These are phyloP conservation scores for Spatula versicolor DNA, from an alignment of 2,797 vertebrate species.

Conservation along the genomic window DNA sequence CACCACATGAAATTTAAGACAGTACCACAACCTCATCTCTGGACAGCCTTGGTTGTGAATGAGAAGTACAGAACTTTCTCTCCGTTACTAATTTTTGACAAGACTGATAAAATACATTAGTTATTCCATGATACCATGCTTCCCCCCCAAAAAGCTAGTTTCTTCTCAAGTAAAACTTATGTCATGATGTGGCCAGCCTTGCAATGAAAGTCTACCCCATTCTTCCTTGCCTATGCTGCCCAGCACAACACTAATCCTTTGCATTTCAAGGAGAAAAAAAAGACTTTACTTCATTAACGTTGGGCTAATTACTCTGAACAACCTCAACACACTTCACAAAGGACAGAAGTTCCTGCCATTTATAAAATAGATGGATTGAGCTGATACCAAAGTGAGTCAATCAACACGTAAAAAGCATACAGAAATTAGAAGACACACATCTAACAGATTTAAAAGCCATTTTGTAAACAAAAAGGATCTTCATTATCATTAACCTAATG, in stretches of 20 bases:
- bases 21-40: background rate
- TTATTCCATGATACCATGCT: background rate
- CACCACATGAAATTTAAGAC: background rate
- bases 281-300: background rate
- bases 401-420: background rate
- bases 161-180: background rate
- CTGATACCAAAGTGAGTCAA: constrained; percentile 21
- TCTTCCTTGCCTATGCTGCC: background rate
- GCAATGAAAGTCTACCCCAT: background rate
- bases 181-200: background rate
- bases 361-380: constrained; percentile 14
- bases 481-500: background rate
- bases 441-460: background rate
- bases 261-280: background rate
- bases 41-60: background rate
- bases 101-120: background rate
- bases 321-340: background rate
- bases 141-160: background rate
- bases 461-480: background rate
- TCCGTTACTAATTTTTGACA: background rate
- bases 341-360: background rate
- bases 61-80: background rate
- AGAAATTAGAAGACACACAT: background rate
- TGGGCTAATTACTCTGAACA: background rate
- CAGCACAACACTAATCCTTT: background rate